phyloP scores from a whole-genome alignment of 2,113 vertebrate species.

The Pelodiscus sinensis region DNA sequence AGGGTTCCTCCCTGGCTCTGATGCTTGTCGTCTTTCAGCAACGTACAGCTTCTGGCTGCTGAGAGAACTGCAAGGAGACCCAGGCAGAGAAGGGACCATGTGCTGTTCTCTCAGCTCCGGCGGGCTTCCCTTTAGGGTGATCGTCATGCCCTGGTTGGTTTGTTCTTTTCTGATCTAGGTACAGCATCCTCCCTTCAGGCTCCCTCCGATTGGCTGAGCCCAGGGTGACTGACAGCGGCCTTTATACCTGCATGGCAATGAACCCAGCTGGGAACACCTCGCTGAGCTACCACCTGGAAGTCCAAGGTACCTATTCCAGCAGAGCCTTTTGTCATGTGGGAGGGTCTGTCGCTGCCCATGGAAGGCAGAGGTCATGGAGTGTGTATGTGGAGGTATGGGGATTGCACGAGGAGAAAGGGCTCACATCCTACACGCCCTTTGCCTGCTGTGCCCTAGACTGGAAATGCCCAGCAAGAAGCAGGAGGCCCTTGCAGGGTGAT shows the following conservation, averaged over 20 bases:
- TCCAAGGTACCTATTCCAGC: constrained; percentile 81
- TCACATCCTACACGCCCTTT: background rate
- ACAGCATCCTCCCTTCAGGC: constrained; percentile 83
- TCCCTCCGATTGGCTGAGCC: constrained; percentile 85
- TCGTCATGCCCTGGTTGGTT: background rate
- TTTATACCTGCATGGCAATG: constrained; percentile 86
- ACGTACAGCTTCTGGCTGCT: background rate
- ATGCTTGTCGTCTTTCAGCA: background rate
- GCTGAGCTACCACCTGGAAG: constrained; percentile 81
- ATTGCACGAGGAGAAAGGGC: background rate
- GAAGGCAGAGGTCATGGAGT: background rate
- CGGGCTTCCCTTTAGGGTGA: fast-evolving
- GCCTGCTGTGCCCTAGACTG: background rate
- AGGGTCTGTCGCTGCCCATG: background rate
- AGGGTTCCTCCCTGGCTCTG: too few species aligned
- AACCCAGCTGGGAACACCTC: constrained; percentile 85
- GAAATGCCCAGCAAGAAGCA: background rate
- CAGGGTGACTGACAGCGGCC: constrained; percentile 81
- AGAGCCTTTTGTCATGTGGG: background rate
- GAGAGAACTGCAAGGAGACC: background rate
- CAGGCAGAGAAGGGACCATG: background rate
- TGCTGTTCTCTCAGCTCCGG: background rate
- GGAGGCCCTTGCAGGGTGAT: background rate
- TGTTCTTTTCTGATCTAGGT: constrained; percentile 67
- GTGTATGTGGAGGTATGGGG: background rate